Evolutionary conservation across 2,797 vertebrate species (phyloP).

Genomic region (Pteronotus mesoamericanus): DNA sequence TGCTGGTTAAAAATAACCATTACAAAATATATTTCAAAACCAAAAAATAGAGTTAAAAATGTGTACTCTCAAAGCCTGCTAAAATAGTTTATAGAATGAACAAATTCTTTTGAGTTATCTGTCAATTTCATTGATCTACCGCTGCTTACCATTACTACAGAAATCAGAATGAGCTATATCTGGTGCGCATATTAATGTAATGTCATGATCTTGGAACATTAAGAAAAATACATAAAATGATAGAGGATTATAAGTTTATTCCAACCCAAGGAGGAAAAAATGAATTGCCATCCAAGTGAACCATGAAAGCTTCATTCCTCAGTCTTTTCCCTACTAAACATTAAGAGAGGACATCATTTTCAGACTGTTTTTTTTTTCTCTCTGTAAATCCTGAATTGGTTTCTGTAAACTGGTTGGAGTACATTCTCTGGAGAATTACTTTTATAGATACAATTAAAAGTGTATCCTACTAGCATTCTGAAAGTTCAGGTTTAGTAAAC

Average conservation of each 20-base stretch:
- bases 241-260: neutral
- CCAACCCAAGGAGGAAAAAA: neutral
- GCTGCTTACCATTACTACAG: neutral
- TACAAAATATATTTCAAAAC: neutral
- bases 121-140: neutral
- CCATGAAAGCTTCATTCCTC: neutral
- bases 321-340: neutral
- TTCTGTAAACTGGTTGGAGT: constrained; percentile 19
- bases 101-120: neutral
- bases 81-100: neutral
- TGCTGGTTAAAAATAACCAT: neutral
- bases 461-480: neutral
- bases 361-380: neutral
- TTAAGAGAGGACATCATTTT: neutral
- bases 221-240: neutral
- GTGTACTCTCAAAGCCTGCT: neutral
- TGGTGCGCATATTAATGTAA: neutral
- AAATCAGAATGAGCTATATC: neutral
- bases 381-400: constrained; percentile 2
- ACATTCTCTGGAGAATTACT: neutral
- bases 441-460: constrained; percentile 58
- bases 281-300: neutral
- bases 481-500: constrained; percentile 8
- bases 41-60: neutral
- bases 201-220: neutral